phyloP scores from a whole-genome alignment of 1,140 invertebrate genomes.

The Zaprionus camerounensis region DNA sequence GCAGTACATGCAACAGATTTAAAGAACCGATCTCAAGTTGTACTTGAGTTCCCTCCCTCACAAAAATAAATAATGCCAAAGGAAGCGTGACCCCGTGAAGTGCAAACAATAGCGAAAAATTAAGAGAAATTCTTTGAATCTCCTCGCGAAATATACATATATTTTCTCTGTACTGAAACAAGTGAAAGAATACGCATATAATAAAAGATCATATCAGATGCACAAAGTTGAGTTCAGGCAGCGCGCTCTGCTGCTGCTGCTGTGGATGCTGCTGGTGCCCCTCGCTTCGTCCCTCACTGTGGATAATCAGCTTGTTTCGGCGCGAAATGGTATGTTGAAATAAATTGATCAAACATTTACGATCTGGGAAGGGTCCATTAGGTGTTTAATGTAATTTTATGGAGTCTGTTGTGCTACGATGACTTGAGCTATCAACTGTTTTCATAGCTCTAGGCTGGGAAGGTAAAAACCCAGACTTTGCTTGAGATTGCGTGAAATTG shows the following conservation, averaged over 20 bases:
- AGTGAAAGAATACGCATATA: background rate
- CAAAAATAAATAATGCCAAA: slow-evolving; percentile 17
- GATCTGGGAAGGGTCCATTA: background rate
- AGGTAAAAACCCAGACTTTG: background rate
- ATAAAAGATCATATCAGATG: slow-evolving; percentile 10
- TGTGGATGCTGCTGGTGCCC: slow-evolving; percentile 37
- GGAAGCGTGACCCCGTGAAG: slow-evolving; percentile 34
- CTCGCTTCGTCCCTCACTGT: slow-evolving; percentile 60
- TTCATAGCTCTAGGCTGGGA: slow-evolving; percentile 4
- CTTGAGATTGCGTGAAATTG: background rate
- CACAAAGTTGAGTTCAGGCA: slow-evolving; percentile 18
- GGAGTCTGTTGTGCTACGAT: background rate
- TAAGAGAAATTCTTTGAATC: slow-evolving; percentile 16
- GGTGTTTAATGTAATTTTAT: slow-evolving; percentile 4
- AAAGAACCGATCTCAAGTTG: background rate
- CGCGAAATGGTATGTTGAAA: slow-evolving; percentile 74
- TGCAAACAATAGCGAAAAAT: slow-evolving; percentile 23
- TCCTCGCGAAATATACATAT: background rate
- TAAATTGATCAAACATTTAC: background rate
- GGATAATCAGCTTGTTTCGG: slow-evolving; percentile 82
- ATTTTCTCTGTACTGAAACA: background rate
- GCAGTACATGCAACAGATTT: slow-evolving; percentile 47
- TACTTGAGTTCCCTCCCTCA: background rate
- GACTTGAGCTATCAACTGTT: slow-evolving; percentile 3
- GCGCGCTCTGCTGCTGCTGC: slow-evolving; percentile 36